Base-by-base conservation (phyloP, 2,113 vertebrate species). In the Emydocephalus ijimae region DNA sequence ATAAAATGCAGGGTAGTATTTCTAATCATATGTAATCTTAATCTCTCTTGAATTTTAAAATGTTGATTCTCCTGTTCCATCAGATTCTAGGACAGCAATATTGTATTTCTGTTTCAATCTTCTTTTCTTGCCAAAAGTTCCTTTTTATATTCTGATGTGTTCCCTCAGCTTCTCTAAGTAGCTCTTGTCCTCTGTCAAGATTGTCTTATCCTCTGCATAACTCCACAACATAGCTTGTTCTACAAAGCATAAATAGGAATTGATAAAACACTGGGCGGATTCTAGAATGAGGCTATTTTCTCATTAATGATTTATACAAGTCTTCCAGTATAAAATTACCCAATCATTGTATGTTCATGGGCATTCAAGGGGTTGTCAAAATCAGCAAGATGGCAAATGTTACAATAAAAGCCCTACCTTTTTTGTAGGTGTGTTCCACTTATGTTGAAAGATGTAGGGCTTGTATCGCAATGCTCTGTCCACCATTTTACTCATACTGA, bases 211-310 rank as follows among this genome's bases (percentile, higher is more conserved):
- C 61, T 14, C 61, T 69, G 61, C 29, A 15, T 45, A 15, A 12
- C 50, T 61, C 90, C 91, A n/a, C n/a, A 89, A 55, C 90, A 18
- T n/a, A 90, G 52, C 61, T 92, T 89, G n/a, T 52, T 81, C 39
- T 86, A 88, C 6, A 54, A 23, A 43, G 48, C 92, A 69, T 12
- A 91, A 90, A 85, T 5, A 52, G 61, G 11, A 74, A n/a, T 34
- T 87, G 20, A 50, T 89, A 59, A 94, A 85, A 21, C 61, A n/a
- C 61, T 69, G 61, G 4, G 0, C n/a, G 61, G 15, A 14, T 74
- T 74, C 12, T 18, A 74, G 64, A 74, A 6, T 34, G 15, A 74
- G 15, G n/a, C 34, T 39, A 74, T 34, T 74, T 74, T 14, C 69
- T 74, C 69, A 74, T 74, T n/a, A 74, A 74, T 20, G n/a, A 74